Conservation (phyloP, 2,888 invertebrate genomes). For the Lasioglossum malachurum region DNA sequence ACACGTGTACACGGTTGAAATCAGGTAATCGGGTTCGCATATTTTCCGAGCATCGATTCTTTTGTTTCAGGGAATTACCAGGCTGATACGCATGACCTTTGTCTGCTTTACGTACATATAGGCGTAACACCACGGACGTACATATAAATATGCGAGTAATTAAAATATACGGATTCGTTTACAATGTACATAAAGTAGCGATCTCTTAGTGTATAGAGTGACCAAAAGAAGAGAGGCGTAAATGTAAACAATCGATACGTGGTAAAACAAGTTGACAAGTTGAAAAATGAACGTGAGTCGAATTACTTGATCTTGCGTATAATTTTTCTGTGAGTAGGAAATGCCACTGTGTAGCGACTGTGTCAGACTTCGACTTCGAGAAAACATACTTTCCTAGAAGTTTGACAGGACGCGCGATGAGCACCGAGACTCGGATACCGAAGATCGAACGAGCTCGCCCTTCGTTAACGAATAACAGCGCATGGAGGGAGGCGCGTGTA, state of each 20-base stretch:
- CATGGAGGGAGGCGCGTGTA: slow-evolving; percentile 4
- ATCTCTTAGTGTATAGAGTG: background rate
- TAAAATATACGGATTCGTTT: background rate
- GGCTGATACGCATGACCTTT: background rate
- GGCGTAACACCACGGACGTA: background rate
- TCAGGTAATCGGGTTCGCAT: background rate
- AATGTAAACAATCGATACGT: background rate
- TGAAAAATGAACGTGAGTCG: background rate
- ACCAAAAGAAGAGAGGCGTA: background rate
- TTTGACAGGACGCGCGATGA: background rate
- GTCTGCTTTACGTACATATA: background rate
- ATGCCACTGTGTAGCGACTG: background rate
- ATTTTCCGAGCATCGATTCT: background rate
- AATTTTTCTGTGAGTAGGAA: background rate
- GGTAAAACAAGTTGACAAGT: background rate
- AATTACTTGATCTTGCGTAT: background rate
- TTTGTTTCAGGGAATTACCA: background rate
- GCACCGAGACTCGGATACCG: background rate
- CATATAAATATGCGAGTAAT: background rate
- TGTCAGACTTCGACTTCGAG: background rate
- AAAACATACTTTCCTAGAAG: background rate
- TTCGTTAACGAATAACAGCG: background rate
- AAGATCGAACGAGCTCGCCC: background rate
- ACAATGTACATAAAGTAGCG: background rate
- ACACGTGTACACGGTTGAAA: background rate